Evolutionary conservation across 2,113 vertebrate genomes (phyloP).

Genomic region (Tyrannus savana): DNA sequence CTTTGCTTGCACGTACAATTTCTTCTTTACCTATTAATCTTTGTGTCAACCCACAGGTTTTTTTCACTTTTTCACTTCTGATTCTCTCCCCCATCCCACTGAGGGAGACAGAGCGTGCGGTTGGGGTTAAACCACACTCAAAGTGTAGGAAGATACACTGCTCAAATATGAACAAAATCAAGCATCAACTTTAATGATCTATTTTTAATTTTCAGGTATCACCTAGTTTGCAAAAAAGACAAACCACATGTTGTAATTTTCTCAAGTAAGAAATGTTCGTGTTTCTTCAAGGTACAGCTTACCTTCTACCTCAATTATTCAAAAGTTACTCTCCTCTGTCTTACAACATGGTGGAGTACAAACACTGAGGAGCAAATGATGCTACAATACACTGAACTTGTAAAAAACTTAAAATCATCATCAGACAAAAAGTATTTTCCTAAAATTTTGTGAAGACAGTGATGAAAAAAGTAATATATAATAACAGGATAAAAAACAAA

Average conservation of each 20-base stretch:
- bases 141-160: neutral
- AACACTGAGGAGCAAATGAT: neutral
- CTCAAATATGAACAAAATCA: neutral
- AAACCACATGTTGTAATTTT: neutral
- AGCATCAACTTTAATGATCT: neutral
- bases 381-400: neutral
- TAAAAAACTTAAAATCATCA: neutral
- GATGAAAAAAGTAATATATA: neutral
- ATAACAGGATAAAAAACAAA: neutral
- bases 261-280: neutral
- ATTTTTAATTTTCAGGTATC: neutral
- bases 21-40: neutral
- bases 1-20: neutral
- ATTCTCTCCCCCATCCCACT: neutral
- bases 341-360: neutral
- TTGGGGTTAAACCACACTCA: neutral
- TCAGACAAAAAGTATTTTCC: neutral
- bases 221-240: neutral
- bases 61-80: neutral
- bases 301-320: neutral
- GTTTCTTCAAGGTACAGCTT: neutral
- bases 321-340: neutral
- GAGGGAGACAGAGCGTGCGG: neutral
- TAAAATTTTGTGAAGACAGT: neutral
- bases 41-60: neutral